Evolutionary conservation across 2,797 vertebrate genomes (phyloP).

Genomic region (Phalanger gymnotis): DNA sequence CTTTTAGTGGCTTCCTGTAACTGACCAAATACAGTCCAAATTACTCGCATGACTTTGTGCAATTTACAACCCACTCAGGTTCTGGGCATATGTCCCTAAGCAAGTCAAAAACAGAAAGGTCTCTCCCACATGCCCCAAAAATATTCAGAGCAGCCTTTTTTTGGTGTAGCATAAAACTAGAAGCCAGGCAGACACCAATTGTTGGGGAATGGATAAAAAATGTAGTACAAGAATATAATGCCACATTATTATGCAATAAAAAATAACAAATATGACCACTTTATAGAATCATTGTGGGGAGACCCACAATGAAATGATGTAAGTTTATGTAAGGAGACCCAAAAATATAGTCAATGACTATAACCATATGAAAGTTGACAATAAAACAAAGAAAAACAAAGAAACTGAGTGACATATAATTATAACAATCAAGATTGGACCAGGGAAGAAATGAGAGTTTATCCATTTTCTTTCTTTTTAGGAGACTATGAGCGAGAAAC

Average conservation of each 20-base stretch:
- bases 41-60: neutral
- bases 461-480: neutral
- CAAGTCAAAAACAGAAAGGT: neutral
- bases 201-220: neutral
- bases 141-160: neutral
- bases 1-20: neutral
- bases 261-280: neutral
- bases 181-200: neutral
- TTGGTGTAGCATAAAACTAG: neutral
- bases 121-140: neutral
- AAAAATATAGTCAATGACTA: neutral
- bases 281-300: neutral
- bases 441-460: neutral
- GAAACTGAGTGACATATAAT: neutral
- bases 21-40: neutral
- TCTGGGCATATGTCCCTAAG: neutral
- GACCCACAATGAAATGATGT: neutral
- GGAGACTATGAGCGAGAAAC: neutral
- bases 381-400: neutral
- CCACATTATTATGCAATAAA: neutral
- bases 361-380: neutral
- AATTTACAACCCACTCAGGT: neutral
- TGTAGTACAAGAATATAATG: neutral
- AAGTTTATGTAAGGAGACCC: neutral
- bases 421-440: neutral